phyloP scores from a whole-genome alignment of 2,888 invertebrate species.

The Tachina grossa region DNA sequence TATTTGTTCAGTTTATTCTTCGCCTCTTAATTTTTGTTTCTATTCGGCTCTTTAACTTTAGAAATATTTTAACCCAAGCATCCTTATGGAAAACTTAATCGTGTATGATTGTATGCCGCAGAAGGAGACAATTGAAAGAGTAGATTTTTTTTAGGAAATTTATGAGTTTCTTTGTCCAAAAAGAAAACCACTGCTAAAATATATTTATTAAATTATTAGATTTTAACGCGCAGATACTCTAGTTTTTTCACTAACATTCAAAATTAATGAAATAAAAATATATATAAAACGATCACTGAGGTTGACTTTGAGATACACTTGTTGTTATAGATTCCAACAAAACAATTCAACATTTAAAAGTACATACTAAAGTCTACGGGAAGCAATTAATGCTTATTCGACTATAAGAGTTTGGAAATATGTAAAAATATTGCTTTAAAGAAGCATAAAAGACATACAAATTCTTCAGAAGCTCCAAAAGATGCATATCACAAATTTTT shows the following conservation, averaged over 20 bases:
- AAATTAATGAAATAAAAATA: conserved; percentile 1
- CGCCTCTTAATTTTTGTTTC: neutral
- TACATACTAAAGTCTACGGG: too few species aligned
- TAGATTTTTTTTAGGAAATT: conserved; percentile 49
- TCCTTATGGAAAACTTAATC: conserved; percentile 13
- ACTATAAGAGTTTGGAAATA: too few species aligned
- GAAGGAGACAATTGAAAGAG: conserved; percentile 21
- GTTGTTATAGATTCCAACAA: too few species aligned
- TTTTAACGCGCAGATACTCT: conserved; percentile 8
- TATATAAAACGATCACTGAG: neutral
- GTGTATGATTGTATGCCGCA: neutral
- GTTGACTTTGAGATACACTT: too few species aligned
- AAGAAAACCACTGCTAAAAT: too few species aligned
- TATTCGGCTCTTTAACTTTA: neutral
- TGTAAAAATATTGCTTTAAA: too few species aligned
- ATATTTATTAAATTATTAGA: conserved; percentile 4
- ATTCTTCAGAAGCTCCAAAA: too few species aligned
- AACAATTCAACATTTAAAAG: too few species aligned
- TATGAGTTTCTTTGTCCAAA: conserved; percentile 59
- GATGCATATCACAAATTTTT: too few species aligned
- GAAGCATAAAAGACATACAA: too few species aligned
- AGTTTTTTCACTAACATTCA: conserved; percentile 13
- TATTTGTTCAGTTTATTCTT: conserved; percentile 22
- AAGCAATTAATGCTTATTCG: too few species aligned
- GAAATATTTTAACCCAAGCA: conserved; percentile 6